Percentiles rank a stretch among this genome's conserved stretches.
These are phyloP conservation scores for Madoqua kirkii DNA, from an alignment of 2,113 vertebrate genomes.

Conservation along the genomic window DNA sequence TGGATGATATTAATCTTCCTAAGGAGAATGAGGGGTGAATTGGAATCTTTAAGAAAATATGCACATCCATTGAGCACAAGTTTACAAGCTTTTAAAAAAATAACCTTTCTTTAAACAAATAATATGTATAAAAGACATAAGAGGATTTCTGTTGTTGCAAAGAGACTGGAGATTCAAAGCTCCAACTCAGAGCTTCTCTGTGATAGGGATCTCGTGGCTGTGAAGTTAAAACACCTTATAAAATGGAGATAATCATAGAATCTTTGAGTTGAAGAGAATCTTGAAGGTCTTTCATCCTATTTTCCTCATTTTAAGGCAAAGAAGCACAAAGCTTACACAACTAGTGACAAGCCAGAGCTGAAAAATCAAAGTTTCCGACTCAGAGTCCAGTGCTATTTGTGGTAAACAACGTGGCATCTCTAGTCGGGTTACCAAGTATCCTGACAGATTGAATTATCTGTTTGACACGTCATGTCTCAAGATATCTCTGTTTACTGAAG, in stretches of 20 bases:
- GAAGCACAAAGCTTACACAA: not conserved
- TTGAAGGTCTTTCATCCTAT: not conserved
- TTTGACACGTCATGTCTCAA: not conserved
- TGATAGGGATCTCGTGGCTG: not conserved
- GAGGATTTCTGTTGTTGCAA: not conserved
- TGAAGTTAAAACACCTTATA: not conserved
- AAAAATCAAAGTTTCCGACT: not conserved
- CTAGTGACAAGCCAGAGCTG: not conserved
- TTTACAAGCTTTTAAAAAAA: not conserved
- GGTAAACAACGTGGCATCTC: not conserved
- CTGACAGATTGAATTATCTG: not conserved
- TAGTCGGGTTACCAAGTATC: slow-evolving; percentile 13
- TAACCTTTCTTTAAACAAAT: slow-evolving; percentile 29
- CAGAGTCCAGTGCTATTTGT: not conserved
- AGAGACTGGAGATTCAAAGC: not conserved
- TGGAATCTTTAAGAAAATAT: slow-evolving; percentile 25
- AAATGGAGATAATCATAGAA: not conserved
- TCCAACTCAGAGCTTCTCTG: not conserved
- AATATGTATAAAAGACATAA: not conserved
- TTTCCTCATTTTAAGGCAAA: not conserved
- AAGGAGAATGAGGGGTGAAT: not conserved
- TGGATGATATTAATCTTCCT: slow-evolving; percentile 36
- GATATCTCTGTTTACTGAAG: slow-evolving; percentile 35
- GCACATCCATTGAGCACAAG: not conserved
- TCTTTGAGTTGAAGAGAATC: not conserved